Evolutionary conservation across 2,113 vertebrate species (phyloP).

Genomic region (Tringa solitaria): DNA sequence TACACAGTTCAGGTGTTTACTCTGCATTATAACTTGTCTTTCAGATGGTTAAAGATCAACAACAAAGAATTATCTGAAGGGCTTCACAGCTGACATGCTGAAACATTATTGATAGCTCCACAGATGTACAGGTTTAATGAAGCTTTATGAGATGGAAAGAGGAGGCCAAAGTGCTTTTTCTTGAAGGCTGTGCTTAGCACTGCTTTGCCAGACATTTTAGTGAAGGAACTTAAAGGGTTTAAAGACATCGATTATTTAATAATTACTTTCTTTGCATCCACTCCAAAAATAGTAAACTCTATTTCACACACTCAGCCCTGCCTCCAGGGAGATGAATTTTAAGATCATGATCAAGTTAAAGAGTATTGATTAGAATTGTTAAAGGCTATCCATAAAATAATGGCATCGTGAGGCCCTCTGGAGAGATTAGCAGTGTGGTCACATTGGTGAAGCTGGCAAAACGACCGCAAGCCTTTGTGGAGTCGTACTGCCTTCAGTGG

Average conservation of each 20-base stretch:
- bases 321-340: conserved; percentile 16
- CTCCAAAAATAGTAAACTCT: neutral
- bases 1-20: conserved; percentile 45
- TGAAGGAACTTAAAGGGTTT: neutral
- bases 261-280: conserved; percentile 11
- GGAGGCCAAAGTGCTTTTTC: neutral
- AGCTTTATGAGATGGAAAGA: neutral
- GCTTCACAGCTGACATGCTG: conserved; percentile 8
- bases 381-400: rapidly evolving
- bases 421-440: neutral
- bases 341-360: neutral
- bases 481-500: neutral
- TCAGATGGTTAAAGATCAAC: conserved; percentile 60
- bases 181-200: neutral
- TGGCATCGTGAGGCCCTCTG: rapidly evolving
- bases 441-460: neutral
- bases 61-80: conserved; percentile 62
- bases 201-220: neutral
- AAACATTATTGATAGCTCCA: conserved; percentile 35
- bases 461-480: rapidly evolving
- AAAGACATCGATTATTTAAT: conserved; percentile 33
- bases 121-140: conserved; percentile 42
- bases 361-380: neutral
- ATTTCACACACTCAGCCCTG: neutral
- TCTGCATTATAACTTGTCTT: conserved; percentile 39